phyloP scores from a whole-genome alignment of 2,797 vertebrate species.

The Fundulus diaphanus region DNA sequence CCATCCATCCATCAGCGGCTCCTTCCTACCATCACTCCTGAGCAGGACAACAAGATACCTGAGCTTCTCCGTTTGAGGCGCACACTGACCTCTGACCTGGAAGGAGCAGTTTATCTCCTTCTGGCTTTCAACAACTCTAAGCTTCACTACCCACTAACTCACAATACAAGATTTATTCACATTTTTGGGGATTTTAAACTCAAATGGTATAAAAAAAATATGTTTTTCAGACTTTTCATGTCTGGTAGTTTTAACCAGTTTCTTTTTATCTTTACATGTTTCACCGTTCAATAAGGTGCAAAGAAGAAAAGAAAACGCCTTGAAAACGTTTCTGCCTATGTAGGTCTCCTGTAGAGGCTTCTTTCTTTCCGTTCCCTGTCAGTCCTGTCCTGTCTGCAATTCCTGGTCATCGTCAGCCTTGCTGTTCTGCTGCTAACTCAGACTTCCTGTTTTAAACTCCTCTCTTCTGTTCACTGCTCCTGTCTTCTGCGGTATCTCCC shows the following conservation, averaged over 20 bases:
- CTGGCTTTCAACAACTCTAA: neutral
- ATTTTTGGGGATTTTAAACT: neutral
- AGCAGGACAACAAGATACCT: neutral
- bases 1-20: neutral
- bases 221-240: no score
- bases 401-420: slow-evolving; percentile 49
- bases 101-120: neutral
- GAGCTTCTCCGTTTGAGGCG: neutral
- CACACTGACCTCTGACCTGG: neutral
- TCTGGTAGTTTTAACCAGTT: neutral
- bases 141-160: neutral
- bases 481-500: slow-evolving; percentile 53
- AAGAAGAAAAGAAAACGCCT: neutral
- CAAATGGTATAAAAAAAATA: no score
- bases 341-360: neutral
- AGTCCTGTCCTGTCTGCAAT: slow-evolving; percentile 15
- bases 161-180: neutral
- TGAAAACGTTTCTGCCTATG: neutral
- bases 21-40: neutral
- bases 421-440: slow-evolving; percentile 21
- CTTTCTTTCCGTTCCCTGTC: neutral
- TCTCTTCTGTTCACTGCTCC: slow-evolving; percentile 46
- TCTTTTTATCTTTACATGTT: neutral
- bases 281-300: neutral
- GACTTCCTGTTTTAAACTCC: slow-evolving; percentile 50